Percentiles rank a stretch among this genome's conserved stretches.
phyloP scores from a whole-genome alignment of 2,888 invertebrate species.

The Drosophila yooni region DNA sequence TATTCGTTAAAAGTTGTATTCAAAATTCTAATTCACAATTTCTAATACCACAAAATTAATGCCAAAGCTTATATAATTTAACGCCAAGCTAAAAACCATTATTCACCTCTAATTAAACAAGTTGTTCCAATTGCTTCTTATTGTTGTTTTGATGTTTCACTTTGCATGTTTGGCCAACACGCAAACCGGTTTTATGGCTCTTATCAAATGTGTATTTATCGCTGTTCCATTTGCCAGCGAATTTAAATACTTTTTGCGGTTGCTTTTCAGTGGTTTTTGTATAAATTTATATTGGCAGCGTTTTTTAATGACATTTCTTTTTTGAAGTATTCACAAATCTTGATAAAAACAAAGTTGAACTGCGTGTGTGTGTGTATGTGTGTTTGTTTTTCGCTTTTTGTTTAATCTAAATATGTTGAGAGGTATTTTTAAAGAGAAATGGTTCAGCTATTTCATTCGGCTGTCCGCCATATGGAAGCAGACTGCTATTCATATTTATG shows the following conservation, averaged over 20 bases:
- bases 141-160: conserved; percentile 30
- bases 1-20: not conserved
- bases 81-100: conserved; percentile 10
- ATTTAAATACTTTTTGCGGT: conserved; percentile 16
- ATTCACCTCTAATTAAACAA: not conserved
- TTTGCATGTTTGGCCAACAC: conserved; percentile 63
- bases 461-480: conserved; percentile 50
- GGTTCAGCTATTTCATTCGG: conserved; percentile 4
- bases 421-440: conserved; percentile 11
- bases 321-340: not conserved
- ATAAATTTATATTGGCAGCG: conserved; percentile 6
- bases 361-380: not conserved
- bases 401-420: not conserved
- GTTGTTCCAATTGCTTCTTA: conserved; percentile 33
- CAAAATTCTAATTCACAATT: not conserved
- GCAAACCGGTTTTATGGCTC: conserved; percentile 48
- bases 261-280: conserved; percentile 17
- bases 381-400: not conserved
- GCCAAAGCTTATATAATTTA: not conserved
- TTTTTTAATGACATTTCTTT: not conserved
- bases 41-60: not conserved
- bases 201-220: conserved; percentile 42
- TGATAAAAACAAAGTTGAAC: not conserved
- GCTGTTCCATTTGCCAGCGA: conserved; percentile 15
- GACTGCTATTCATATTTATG: conserved; percentile 43